These are phyloP conservation scores for Dipodomys merriami DNA, from an alignment of 2,113 vertebrate genomes.

Conservation along the genomic window DNA sequence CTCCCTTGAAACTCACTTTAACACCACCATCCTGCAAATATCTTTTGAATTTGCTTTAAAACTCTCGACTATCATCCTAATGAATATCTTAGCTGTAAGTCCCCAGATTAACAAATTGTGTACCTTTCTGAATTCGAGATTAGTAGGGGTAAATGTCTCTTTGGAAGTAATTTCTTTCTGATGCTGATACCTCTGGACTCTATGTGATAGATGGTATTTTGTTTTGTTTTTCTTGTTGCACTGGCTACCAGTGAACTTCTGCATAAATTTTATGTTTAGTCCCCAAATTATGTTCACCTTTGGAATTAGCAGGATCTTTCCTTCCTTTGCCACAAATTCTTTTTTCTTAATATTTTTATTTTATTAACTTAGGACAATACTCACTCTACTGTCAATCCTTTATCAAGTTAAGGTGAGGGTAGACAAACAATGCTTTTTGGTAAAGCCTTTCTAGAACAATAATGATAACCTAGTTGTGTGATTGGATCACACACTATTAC, in stretches of 20 bases:
- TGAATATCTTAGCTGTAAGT: constrained; percentile 3
- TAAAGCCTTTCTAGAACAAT: constrained; percentile 16
- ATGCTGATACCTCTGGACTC: constrained; percentile 14
- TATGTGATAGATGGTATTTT: not conserved
- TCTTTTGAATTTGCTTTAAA: constrained; percentile 47
- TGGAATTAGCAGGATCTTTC: not conserved
- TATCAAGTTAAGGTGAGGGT: not conserved
- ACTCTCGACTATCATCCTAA: not conserved
- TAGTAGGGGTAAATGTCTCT: not conserved
- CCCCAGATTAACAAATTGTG: not conserved
- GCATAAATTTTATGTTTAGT: constrained; percentile 27
- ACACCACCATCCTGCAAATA: not conserved
- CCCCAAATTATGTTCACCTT: not conserved
- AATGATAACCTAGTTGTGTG: not conserved
- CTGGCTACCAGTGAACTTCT: constrained; percentile 8
- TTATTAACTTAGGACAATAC: not conserved
- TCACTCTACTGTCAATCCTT: not conserved
- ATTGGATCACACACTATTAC: not conserved
- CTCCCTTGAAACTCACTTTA: not conserved
- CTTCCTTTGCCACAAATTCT: not conserved
- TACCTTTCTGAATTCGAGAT: not conserved
- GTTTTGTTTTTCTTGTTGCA: not conserved
- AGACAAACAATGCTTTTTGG: not conserved
- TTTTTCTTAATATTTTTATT: not conserved
- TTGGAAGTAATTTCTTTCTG: constrained; percentile 36